A percentile compares a stretch with the other conserved stretches of the same genome.
phyloP scores from a whole-genome alignment of 2,888 invertebrate species.

The Tenthredo mesomela region DNA sequence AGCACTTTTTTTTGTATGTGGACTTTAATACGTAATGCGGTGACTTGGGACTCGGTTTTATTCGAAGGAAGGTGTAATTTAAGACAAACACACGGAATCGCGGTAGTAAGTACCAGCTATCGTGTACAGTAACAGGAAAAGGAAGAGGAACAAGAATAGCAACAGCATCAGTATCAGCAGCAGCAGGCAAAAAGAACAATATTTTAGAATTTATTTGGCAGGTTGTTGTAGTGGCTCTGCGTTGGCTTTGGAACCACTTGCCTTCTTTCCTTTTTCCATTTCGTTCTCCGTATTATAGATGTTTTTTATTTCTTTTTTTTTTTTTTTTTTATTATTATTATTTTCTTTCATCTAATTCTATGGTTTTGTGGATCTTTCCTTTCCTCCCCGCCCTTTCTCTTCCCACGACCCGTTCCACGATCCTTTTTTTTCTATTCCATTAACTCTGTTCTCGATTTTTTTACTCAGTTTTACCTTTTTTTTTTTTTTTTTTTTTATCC shows the following conservation, averaged over 20 bases:
- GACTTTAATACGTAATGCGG: slow-evolving; percentile 68
- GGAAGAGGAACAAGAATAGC: neutral
- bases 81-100: slow-evolving; percentile 1
- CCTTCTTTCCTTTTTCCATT: neutral
- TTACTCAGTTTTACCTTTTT: neutral
- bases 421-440: neutral
- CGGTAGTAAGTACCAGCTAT: neutral
- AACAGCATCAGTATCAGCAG: neutral
- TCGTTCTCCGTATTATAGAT: neutral
- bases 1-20: too few relatives aligned
- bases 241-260: slow-evolving; percentile 5
- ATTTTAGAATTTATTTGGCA: slow-evolving; percentile 50
- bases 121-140: neutral
- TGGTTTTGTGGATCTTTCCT: neutral
- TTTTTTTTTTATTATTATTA: too few relatives aligned
- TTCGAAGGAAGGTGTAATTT: slow-evolving; percentile 26
- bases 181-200: slow-evolving; percentile 30
- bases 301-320: neutral
- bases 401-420: neutral
- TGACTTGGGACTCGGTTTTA: slow-evolving; percentile 4
- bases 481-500: neutral
- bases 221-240: slow-evolving; percentile 22
- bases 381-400: neutral
- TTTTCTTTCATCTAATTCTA: neutral
- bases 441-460: neutral